phyloP scores from a whole-genome alignment of 2,113 vertebrate genomes.

The Oxyruncus cristatus region DNA sequence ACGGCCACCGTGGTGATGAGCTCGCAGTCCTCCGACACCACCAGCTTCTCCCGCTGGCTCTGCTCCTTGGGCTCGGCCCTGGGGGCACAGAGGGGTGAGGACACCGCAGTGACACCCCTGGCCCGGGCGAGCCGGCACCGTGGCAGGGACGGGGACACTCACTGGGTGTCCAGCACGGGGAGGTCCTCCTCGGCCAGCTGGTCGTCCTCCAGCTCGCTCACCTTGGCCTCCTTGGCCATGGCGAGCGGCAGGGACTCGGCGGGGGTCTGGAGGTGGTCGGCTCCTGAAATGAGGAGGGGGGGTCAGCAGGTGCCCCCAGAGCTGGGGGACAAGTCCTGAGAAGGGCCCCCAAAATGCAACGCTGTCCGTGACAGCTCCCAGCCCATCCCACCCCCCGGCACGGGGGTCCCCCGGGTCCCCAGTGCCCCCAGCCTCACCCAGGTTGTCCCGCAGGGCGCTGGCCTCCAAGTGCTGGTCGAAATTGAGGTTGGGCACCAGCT shows the following conservation, averaged over 20 bases:
- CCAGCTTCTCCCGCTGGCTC: conserved; percentile 90
- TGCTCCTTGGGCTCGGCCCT: conserved; percentile 87
- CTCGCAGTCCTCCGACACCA: conserved; percentile 94
- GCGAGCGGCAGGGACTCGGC: conserved; percentile 82
- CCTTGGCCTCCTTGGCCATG: conserved; percentile 95
- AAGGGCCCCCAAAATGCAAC: accelerated
- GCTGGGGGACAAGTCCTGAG: accelerated
- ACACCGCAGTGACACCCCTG: accelerated
- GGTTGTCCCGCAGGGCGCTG: conserved; percentile 93
- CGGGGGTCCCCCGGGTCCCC: accelerated
- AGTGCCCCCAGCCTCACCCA: conserved; percentile 74
- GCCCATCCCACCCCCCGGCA: accelerated
- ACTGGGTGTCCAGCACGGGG: conserved; percentile 82
- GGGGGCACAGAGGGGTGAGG: background rate
- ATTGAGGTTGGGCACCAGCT: conserved; percentile 92
- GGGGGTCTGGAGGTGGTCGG: conserved; percentile 78
- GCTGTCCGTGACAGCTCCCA: accelerated
- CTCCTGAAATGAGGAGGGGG: conserved; percentile 71
- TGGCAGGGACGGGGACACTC: conserved; percentile 54
- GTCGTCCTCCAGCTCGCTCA: conserved; percentile 90
- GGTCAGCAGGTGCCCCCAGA: background rate
- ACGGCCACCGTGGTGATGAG: conserved; percentile 92
- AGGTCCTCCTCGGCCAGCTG: conserved; percentile 91
- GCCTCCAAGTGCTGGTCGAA: conserved; percentile 89
- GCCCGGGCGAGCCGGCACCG: accelerated